Evolutionary conservation across 1,140 invertebrate genomes (phyloP).

Genomic region (Oncopodura yosiiana): DNA sequence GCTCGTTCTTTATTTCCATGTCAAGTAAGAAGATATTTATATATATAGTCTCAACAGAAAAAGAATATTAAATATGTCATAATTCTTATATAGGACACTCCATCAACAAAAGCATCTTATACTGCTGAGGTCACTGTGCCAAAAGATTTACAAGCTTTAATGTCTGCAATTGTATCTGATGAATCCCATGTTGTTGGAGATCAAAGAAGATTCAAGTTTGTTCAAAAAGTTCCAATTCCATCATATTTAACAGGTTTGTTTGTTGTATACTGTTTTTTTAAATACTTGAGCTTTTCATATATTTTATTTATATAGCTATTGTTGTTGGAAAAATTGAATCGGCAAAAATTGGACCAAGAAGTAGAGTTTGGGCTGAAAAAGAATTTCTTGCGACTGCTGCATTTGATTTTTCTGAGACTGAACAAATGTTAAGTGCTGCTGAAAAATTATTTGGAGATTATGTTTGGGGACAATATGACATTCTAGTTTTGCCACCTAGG

Average conservation of each 20-base stretch:
- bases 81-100: too few species aligned
- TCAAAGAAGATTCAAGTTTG: constrained; percentile 50
- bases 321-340: constrained; percentile 73
- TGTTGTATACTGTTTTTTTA: constrained; percentile 39
- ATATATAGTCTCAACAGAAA: too few species aligned
- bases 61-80: too few species aligned
- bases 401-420: constrained; percentile 81
- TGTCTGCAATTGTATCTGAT: constrained; percentile 69
- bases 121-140: constrained; percentile 65
- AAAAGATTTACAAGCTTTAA: constrained; percentile 66
- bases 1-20: constrained; percentile 78
- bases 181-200: constrained; percentile 37
- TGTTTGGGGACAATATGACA: constrained; percentile 77
- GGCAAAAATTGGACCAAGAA: constrained; percentile 63
- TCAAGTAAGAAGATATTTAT: too few species aligned
- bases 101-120: constrained; percentile 79
- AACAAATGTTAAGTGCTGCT: constrained; percentile 69
- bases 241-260: too few species aligned
- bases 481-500: constrained; percentile 84
- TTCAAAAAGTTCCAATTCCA: constrained; percentile 64
- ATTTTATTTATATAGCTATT: too few species aligned
- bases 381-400: constrained; percentile 72
- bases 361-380: constrained; percentile 79
- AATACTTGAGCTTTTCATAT: constrained; percentile 48
- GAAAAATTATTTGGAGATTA: constrained; percentile 50